These are phyloP conservation scores for Ameiurus melas DNA, from an alignment of 2,113 vertebrate genomes.

Conservation along the genomic window DNA sequence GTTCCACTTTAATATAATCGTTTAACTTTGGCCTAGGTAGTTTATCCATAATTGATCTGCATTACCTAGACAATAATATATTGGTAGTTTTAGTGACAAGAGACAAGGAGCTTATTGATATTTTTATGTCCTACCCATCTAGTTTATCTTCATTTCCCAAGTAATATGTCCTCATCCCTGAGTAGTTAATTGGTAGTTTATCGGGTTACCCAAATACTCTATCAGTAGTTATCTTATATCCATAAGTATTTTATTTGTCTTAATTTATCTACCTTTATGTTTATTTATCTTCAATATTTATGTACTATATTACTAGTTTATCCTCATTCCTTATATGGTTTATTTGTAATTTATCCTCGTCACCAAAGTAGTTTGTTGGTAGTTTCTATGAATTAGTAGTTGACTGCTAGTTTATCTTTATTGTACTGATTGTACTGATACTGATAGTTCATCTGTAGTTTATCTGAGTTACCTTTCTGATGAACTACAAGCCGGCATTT, in stretches of 20 bases:
- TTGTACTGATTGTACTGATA: background rate
- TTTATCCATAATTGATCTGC: background rate
- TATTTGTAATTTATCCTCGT: background rate
- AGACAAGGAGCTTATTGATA: background rate
- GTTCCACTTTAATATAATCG: background rate
- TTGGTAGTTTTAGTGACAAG: background rate
- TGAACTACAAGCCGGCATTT: background rate
- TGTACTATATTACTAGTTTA: background rate
- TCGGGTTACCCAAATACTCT: background rate
- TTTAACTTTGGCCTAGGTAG: background rate
- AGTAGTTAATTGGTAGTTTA: too few relatives aligned
- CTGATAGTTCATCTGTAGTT: too few relatives aligned
- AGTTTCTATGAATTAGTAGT: background rate
- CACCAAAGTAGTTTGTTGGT: background rate
- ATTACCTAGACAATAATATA: background rate
- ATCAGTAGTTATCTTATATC: background rate
- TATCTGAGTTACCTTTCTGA: too few relatives aligned
- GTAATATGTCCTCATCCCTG: background rate
- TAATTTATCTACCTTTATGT: background rate
- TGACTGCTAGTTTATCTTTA: background rate
- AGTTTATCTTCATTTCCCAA: background rate
- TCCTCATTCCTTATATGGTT: background rate
- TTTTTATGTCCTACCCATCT: background rate
- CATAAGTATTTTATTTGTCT: too few relatives aligned
- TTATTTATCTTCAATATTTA: background rate